These are phyloP conservation scores for Cisticola juncidis DNA, from an alignment of 2,113 vertebrate genomes.

Conservation along the genomic window DNA sequence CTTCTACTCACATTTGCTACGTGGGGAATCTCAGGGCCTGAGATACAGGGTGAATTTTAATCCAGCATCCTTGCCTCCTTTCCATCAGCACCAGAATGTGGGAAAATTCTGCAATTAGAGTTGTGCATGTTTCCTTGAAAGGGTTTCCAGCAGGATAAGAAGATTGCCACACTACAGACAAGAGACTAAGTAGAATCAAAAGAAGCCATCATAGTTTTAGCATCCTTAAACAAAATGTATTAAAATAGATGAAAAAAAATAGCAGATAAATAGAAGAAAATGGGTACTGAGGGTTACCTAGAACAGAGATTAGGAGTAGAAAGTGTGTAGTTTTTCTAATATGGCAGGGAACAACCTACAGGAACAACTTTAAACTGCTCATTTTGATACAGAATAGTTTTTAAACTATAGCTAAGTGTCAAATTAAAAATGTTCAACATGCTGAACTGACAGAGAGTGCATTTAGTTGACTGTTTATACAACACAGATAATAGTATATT, in stretches of 20 bases:
- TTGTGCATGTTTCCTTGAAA: not conserved
- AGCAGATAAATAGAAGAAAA: not conserved
- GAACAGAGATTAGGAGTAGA: not conserved
- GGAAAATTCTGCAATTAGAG: not conserved
- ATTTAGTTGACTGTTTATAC: not conserved
- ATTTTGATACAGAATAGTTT: not conserved
- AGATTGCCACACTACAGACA: rapidly evolving
- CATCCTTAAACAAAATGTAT: not conserved
- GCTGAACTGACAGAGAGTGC: not conserved
- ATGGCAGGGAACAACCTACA: not conserved
- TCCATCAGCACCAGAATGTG: not conserved
- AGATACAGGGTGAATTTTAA: not conserved
- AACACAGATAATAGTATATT: not conserved
- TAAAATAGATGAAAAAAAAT: not conserved
- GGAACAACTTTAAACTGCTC: not conserved
- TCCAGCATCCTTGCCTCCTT: not conserved
- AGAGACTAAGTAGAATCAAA: not conserved
- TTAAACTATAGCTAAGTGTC: not conserved
- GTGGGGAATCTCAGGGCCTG: not conserved
- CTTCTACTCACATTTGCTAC: not conserved
- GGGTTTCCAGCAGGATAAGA: not conserved
- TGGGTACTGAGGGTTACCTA: not conserved
- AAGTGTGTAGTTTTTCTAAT: not conserved
- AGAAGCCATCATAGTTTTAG: not conserved
- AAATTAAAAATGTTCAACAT: not conserved